Evolutionary conservation across 2,888 invertebrate species (phyloP), one percentile per base, ranked within the genome.

Genomic region (Cephus sareptanus): DNA sequence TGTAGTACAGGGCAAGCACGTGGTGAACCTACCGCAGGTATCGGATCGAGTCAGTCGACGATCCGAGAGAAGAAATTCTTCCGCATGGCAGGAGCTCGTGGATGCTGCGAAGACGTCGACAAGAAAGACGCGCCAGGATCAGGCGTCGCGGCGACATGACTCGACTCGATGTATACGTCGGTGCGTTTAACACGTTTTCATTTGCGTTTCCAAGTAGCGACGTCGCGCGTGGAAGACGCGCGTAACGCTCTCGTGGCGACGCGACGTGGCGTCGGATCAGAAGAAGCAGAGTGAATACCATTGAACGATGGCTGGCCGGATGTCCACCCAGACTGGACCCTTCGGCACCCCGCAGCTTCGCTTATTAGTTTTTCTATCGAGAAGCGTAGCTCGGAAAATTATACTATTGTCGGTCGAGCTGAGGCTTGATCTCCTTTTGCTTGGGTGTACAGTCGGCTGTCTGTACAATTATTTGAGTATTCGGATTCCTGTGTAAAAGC

Each of bases 301-400:
- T 56, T 23, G 56, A 56, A 9, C 56, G 56, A 56, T 23, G 6
- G 9, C 6, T 9, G 23, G 56, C 23, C 56, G 56, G 56, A 56
- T 56, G 56, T 56, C 56, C 56, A 56, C 56, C 9, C 23, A 23
- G 56, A 23, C 71, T 74, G 76, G 79, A 76, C 40, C 79, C 79
- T 77, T 79, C 56, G 79, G 76, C 76, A 68, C 74, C 76, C 79
- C 74, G 79, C 69, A 74, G 79, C 76, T 74, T 76, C 79, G 69
- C 76, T 79, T 79, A 79, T 79, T 79, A 76, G 79, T 79, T 76
- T 79, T 76, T 76, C 79, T 77, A 76, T 79, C 78, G 78, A 73
- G 73, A 78, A 76, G 76, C 73, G 76, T 34, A 73, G 78, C 75
- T 78, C 70, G 75, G 78, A 78, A 78, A 78, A 78, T 78, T 76